These are phyloP conservation scores for Reticulitermes lucifugus DNA, from an alignment of 2,888 invertebrate species.

Conservation along the genomic window DNA sequence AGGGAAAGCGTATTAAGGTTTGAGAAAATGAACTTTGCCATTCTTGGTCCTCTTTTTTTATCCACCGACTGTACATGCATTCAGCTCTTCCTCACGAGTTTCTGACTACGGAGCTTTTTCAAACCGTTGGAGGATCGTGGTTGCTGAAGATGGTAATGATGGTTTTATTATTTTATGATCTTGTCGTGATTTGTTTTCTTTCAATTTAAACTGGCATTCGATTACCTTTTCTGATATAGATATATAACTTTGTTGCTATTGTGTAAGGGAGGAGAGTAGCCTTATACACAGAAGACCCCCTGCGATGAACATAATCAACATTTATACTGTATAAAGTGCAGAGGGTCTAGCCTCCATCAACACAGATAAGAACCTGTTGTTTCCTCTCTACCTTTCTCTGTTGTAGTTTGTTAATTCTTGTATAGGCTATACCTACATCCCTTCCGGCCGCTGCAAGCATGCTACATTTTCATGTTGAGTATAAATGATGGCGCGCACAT, in stretches of 20 bases:
- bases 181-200: constrained; percentile 38
- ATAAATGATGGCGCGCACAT: too few relatives aligned
- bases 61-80: background rate
- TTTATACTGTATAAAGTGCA: constrained; percentile 16
- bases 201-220: constrained; percentile 30
- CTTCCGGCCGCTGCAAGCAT: too few relatives aligned
- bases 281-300: background rate
- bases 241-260: background rate
- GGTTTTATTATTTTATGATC: constrained; percentile 36
- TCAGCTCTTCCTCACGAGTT: background rate
- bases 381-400: background rate
- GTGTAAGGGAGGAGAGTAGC: background rate
- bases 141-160: background rate
- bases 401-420: background rate
- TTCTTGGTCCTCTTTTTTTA: background rate
- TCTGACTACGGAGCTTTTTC: background rate
- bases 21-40: background rate
- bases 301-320: constrained; percentile 24
- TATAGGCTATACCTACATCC: too few relatives aligned
- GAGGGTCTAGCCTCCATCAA: background rate
- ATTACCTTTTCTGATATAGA: constrained; percentile 14
- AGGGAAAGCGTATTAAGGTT: too few relatives aligned
- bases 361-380: constrained; percentile 2
- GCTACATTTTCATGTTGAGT: too few relatives aligned
- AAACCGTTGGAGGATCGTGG: background rate